Conservation (phyloP, 2,797 vertebrate species). For the Distichodus sexfasciatus region DNA sequence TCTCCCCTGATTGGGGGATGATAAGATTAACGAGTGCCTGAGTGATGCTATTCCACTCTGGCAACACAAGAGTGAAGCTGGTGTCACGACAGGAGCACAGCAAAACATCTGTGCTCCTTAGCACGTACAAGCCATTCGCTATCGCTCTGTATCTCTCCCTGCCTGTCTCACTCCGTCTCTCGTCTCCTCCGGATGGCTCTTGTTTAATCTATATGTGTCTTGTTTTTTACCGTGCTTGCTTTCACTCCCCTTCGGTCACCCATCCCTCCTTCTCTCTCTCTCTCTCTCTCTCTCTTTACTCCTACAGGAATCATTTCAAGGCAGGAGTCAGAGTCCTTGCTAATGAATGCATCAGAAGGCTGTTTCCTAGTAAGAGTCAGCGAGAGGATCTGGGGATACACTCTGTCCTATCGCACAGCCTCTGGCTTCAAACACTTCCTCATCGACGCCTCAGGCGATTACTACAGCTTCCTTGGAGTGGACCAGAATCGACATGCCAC, state of each 20-base stretch:
- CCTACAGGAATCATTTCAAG: slow-evolving; percentile 79
- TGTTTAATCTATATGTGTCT: slow-evolving; percentile 10
- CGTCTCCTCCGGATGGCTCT: slow-evolving; percentile 27
- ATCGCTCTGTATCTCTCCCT: slow-evolving; percentile 40
- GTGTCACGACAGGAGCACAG: neutral
- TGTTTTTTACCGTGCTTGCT: neutral
- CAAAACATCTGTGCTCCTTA: slow-evolving; percentile 44
- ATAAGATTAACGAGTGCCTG: slow-evolving; percentile 45
- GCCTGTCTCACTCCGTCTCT: slow-evolving; percentile 28
- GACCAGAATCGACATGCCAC: slow-evolving; percentile 82
- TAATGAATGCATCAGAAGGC: slow-evolving; percentile 78
- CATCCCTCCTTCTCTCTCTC: slow-evolving; percentile 21
- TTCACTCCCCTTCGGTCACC: slow-evolving; percentile 12
- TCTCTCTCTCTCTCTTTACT: slow-evolving; percentile 15
- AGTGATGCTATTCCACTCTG: slow-evolving; percentile 33
- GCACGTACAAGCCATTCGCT: slow-evolving; percentile 32
- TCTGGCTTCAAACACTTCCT: slow-evolving; percentile 83
- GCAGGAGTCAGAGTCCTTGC: slow-evolving; percentile 78
- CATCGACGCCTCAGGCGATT: slow-evolving; percentile 81
- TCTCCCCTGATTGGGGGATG: slow-evolving; percentile 41
- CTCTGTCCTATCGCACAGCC: slow-evolving; percentile 79
- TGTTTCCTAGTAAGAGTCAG: slow-evolving; percentile 83
- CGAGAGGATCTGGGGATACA: slow-evolving; percentile 86
- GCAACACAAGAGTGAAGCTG: slow-evolving; percentile 6
- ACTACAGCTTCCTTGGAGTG: slow-evolving; percentile 85